Evolutionary conservation across 2,888 invertebrate species (phyloP), one percentile per base, ranked within the genome.

Genomic region (Coronaproctus castanopsis): DNA sequence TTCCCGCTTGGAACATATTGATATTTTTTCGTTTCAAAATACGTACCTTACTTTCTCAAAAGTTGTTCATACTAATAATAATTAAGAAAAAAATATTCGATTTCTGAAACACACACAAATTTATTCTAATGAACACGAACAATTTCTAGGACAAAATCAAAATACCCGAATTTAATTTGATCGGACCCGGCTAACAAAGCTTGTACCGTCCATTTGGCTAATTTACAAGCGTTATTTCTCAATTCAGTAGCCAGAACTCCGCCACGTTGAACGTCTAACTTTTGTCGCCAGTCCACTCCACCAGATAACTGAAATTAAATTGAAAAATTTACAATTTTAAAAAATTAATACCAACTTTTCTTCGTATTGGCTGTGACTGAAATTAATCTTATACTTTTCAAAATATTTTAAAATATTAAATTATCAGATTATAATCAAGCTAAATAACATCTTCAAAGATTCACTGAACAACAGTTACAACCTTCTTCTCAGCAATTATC

Each of bases 141-240:
- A n/a, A n/a, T n/a, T n/a, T n/a, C n/a, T n/a, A n/a, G n/a, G n/a
- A 36, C 1, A 20, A 24, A n/a, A 18, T 21, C 36, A 24, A 2
- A 68, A 64, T 68, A 79, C 68, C 97, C 98, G 74, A 98, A 90
- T 75, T 98, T 98, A 67, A 98, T 82, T 73, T 93, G 91, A 76
- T 97, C 95, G 3, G 95, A 93, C 36, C 96, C 95, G 59, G 96
- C 93, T 20, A 96, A 77, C 8, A 95, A 76, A 3, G 95, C 88
- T 75, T 87, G 90, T 0, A 95, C 90, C 0, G 97, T 97, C 97
- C 98, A 98, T 71, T 97, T 98, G 63, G 97, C 97, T 62, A 99
- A 77, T 74, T 99, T 99, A 77, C 95, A 96, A n/a, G 95, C 91
- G 76, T 98, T 99, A 73, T 98, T 98, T 66, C 97, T 82, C 65